Percentiles rank a stretch among this genome's conserved stretches.
These are phyloP conservation scores for Trypoxylon attenuatum DNA, from an alignment of 2,888 invertebrate species.

Conservation along the genomic window DNA sequence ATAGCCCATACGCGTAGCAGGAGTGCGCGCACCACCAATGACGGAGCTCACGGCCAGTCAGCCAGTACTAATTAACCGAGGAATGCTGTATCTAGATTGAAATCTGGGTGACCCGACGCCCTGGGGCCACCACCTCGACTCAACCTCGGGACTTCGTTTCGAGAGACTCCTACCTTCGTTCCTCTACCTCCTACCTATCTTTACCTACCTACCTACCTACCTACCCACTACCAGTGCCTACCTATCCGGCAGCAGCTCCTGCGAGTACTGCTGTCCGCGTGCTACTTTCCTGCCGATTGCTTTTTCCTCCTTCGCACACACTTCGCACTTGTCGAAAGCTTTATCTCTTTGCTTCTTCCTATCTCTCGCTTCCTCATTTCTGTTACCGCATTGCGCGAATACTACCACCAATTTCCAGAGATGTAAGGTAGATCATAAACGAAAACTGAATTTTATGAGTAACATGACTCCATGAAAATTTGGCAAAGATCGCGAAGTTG, in stretches of 20 bases:
- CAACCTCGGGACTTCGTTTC: conserved; percentile 57
- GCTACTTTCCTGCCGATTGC: conserved; percentile 35
- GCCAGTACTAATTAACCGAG: conserved; percentile 73
- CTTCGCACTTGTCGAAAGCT: neutral
- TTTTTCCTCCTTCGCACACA: conserved; percentile 11
- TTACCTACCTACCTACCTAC: conserved; percentile 15
- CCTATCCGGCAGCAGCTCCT: neutral
- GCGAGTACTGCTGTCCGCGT: conserved; percentile 15
- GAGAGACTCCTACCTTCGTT: conserved; percentile 39
- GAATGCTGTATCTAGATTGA: conserved; percentile 74
- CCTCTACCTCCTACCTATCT: conserved; percentile 50
- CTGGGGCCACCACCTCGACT: conserved; percentile 70
- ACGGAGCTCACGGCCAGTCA: conserved; percentile 68
- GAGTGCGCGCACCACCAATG: conserved; percentile 60
- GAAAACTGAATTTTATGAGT: too few relatives aligned
- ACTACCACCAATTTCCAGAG: too few relatives aligned
- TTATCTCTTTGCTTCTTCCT: neutral
- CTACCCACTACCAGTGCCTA: neutral
- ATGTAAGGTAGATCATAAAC: too few relatives aligned
- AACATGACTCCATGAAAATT: too few relatives aligned
- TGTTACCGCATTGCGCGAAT: too few relatives aligned
- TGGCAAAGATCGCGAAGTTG: too few relatives aligned
- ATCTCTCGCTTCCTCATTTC: neutral
- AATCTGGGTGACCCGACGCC: conserved; percentile 74
- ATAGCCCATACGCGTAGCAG: conserved; percentile 57